Base-by-base conservation (phyloP, 2,888 invertebrate species). In the Ypsolopha sequella region DNA sequence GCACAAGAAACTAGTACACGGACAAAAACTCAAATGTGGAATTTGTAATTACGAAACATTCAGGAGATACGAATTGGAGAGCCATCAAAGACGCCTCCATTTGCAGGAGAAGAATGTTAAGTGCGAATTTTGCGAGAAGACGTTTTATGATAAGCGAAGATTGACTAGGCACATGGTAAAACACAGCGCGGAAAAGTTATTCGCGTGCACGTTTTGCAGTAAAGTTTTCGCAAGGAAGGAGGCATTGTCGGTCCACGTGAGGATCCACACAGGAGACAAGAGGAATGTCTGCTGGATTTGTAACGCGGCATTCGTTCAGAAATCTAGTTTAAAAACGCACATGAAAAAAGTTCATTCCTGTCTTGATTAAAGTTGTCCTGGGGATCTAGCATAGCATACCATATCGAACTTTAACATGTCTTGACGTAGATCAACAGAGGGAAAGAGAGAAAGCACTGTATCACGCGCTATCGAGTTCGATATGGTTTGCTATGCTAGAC, bases 221-320 rank as follows among this genome's bases (percentile, higher is more conserved):
- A 72, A 74, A 52, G 56, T 56, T 10, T 72, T 68, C 52, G 53
- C 54, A 6, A 53, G 62, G 11, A 33, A 14, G 7, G 48, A 14
- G 4, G 54, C 60, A 8, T 36, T 60, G 51, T 47, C 10, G 6
- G 6, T 41, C 10, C 66, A 65, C 38, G 58, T 55, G 46, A 60
- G 47, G 46, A 63, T 64, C 14, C 87, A 87, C 55, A 70, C 73
- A 0, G 81, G 79, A 0, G 61, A 71, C 1, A 85, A 82, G 53
- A 77, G 79, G 1, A 82, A 65, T 53, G 61, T 69, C 11, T 87
- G 87, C 56, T 59, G 55, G 7, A 55, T 80, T 0, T 87, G 87
- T 56, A 62, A 65, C 24, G 82, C 82, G 51, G 58, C 70, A 0
- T 76, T 71, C 50, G 76, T 71, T 0, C 62, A 75, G 47, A 51